Conservation (phyloP, 2,888 invertebrate genomes). For the Euspilapteryx auroguttella region DNA sequence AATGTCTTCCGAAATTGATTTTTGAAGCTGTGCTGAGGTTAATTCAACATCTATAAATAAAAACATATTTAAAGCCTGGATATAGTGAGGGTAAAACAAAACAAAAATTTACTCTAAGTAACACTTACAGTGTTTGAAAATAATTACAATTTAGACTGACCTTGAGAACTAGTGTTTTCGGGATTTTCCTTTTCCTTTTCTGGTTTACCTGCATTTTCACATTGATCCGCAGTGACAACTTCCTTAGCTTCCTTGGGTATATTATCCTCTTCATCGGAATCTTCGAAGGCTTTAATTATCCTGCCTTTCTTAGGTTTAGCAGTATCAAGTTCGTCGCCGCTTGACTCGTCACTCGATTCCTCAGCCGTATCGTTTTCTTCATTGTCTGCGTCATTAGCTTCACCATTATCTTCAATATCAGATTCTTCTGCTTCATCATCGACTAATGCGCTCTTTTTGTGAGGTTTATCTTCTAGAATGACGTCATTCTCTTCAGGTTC, state of each 20-base stretch:
- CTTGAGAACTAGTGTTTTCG: conserved; percentile 1
- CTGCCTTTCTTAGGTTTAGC: conserved; percentile 30
- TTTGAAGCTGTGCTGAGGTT: conserved; percentile 29
- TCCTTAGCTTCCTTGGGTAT: neutral
- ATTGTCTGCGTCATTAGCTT: conserved; percentile 10
- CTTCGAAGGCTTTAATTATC: conserved; percentile 50
- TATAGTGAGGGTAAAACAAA: no score
- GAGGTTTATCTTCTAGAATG: conserved; percentile 31
- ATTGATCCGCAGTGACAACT: neutral
- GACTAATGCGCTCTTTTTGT: conserved; percentile 35
- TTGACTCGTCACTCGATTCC: conserved; percentile 25
- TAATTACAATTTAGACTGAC: no score
- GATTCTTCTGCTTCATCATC: conserved; percentile 56
- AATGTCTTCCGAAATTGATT: conserved; percentile 27
- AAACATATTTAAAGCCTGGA: conserved; percentile 3
- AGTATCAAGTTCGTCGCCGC: conserved; percentile 7
- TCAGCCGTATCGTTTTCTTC: conserved; percentile 18
- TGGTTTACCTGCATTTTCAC: neutral
- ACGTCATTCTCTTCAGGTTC: conserved; percentile 38
- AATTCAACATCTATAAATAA: conserved; percentile 31
- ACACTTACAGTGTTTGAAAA: no score
- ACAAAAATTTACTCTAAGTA: no score
- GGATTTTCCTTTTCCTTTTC: conserved; percentile 6
- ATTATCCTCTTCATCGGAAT: conserved; percentile 40
- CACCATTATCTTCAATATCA: conserved; percentile 28